Conservation (phyloP, 1,140 invertebrate genomes). For the Drosophila malerkotliana region DNA sequence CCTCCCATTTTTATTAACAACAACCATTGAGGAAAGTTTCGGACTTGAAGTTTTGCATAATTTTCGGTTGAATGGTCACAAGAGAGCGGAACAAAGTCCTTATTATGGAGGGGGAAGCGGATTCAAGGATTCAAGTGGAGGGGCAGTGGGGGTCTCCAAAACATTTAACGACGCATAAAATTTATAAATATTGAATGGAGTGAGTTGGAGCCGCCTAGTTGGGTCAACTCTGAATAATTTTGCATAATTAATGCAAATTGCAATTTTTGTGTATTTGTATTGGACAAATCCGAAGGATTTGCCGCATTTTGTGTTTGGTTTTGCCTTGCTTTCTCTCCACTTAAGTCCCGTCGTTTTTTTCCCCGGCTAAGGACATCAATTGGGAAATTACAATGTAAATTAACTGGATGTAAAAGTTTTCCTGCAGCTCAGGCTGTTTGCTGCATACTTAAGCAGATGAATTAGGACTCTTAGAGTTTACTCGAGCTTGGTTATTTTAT, state of each 20-base stretch:
- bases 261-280: constrained; percentile 54
- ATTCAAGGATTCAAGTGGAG: constrained; percentile 3
- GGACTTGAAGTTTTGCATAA: constrained; percentile 64
- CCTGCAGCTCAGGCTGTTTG: constrained; percentile 34
- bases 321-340: constrained; percentile 2
- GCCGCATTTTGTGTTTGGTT: constrained; percentile 24
- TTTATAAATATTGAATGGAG: constrained; percentile 53
- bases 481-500: constrained; percentile 17
- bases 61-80: constrained; percentile 61
- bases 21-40: constrained; percentile 48
- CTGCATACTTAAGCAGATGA: constrained; percentile 50
- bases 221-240: constrained; percentile 55
- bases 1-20: constrained; percentile 43
- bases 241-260: constrained; percentile 70
- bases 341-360: constrained; percentile 4
- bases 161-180: constrained; percentile 72
- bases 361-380: constrained; percentile 44
- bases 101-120: not conserved
- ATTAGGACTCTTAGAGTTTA: constrained; percentile 33
- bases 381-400: constrained; percentile 64
- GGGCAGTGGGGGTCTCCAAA: constrained; percentile 28
- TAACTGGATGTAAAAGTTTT: constrained; percentile 55
- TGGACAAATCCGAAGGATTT: constrained; percentile 37
- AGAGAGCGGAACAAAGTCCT: constrained; percentile 37
- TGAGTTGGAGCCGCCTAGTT: not conserved